Evolutionary conservation across 2,113 vertebrate genomes (phyloP).

Genomic region (Furnarius figulus): DNA sequence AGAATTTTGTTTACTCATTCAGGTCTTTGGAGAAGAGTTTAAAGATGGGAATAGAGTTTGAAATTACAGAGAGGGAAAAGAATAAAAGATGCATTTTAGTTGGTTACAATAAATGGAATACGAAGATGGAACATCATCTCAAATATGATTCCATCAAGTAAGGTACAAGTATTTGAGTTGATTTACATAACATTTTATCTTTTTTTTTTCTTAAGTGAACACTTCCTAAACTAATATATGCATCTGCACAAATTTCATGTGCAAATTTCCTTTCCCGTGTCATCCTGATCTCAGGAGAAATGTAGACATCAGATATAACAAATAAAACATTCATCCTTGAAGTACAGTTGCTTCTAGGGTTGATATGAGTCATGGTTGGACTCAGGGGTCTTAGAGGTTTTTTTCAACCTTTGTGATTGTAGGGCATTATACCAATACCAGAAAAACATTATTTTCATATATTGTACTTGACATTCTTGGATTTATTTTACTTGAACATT

Average conservation of each 20-base stretch:
- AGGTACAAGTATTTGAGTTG: not conserved
- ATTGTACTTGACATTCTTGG: not conserved
- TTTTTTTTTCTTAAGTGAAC: not conserved
- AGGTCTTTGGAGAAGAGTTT: not conserved
- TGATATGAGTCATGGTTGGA: not conserved
- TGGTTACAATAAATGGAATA: not conserved
- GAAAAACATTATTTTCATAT: not conserved
- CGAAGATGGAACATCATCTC: not conserved
- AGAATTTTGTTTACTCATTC: not conserved
- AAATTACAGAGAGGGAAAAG: not conserved
- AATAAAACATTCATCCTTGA: not conserved
- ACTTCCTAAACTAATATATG: not conserved
- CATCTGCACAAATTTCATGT: not conserved
- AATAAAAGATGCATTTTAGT: not conserved
- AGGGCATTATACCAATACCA: not conserved
- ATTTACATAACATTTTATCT: not conserved
- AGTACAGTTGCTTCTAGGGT: not conserved
- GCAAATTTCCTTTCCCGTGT: not conserved
- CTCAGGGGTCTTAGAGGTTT: not conserved
- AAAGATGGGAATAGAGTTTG: not conserved
- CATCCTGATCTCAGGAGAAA: not conserved
- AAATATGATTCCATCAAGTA: not conserved
- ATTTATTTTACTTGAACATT: not conserved
- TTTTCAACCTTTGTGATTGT: not conserved
- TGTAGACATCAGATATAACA: not conserved